These are phyloP conservation scores for Melanotaenia parkinsoni DNA, from an alignment of 2,797 vertebrate species.

Conservation along the genomic window DNA sequence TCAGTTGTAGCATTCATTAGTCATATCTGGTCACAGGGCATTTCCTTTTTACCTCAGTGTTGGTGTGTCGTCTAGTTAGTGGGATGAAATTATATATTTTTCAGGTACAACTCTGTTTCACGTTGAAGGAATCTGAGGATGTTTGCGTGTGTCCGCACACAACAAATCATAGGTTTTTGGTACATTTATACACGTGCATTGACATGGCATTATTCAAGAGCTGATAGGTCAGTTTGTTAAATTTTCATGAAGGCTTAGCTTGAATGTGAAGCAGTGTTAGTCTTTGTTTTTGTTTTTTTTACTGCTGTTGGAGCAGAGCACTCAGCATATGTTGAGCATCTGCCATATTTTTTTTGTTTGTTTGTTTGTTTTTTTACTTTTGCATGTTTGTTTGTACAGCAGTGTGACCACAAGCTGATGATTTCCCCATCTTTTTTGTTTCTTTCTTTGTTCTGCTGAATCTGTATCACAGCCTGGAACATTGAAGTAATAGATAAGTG, in stretches of 20 bases:
- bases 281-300: constrained; percentile 65
- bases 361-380: constrained; percentile 62
- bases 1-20: constrained; percentile 80
- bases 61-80: constrained; percentile 57
- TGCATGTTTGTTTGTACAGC: constrained; percentile 81
- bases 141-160: constrained; percentile 47
- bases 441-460: constrained; percentile 35
- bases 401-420: constrained; percentile 54
- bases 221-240: constrained; percentile 76
- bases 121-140: constrained; percentile 39
- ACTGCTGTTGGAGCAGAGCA: constrained; percentile 61
- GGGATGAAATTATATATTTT: constrained; percentile 65
- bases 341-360: constrained; percentile 76
- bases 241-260: constrained; percentile 63
- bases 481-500: constrained; percentile 33
- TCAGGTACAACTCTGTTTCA: constrained; percentile 65
- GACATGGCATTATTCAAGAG: constrained; percentile 56
- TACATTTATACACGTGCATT: constrained; percentile 60
- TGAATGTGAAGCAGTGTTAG: constrained; percentile 82
- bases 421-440: constrained; percentile 37
- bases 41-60: constrained; percentile 80
- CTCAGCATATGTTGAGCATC: constrained; percentile 77
- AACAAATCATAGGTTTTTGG: constrained; percentile 45
- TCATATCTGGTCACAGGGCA: constrained; percentile 81
- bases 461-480: constrained; percentile 32